Conservation (phyloP, 2,888 invertebrate species). For the Eristalinus sepulchralis region DNA sequence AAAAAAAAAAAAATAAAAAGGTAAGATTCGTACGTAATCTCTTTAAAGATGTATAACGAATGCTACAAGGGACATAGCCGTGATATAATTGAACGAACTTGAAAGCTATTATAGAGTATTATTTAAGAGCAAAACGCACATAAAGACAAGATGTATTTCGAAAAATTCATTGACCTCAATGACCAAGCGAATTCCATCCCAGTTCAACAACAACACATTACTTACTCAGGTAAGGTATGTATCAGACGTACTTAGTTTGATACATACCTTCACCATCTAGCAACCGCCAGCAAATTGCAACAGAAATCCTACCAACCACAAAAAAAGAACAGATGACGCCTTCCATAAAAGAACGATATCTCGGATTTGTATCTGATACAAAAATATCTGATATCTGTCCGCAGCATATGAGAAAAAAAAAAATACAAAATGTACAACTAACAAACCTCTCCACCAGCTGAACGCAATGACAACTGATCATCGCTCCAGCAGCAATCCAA, state of each 20-base stretch:
- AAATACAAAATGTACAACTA: neutral
- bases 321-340: conserved; percentile 27
- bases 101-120: too few species aligned
- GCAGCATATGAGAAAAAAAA: neutral
- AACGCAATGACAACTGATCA: conserved; percentile 35
- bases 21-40: too few species aligned
- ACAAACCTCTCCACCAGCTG: neutral
- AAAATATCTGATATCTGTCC: conserved; percentile 28
- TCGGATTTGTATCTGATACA: conserved; percentile 37
- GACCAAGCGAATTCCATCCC: neutral
- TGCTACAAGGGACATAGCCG: too few species aligned
- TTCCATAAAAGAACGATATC: conserved; percentile 35
- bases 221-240: neutral
- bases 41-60: too few species aligned
- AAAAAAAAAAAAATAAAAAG: too few species aligned
- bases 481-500: conserved; percentile 20
- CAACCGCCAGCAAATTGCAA: neutral
- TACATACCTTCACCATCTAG: neutral
- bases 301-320: neutral
- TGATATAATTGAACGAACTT: too few species aligned
- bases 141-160: neutral
- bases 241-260: too few species aligned
- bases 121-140: too few species aligned
- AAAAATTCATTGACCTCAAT: neutral
- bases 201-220: neutral